Evolutionary conservation across 2,797 vertebrate species (phyloP), one percentile per base, ranked within the genome.

Genomic region (Craterocephalus amniculus): DNA sequence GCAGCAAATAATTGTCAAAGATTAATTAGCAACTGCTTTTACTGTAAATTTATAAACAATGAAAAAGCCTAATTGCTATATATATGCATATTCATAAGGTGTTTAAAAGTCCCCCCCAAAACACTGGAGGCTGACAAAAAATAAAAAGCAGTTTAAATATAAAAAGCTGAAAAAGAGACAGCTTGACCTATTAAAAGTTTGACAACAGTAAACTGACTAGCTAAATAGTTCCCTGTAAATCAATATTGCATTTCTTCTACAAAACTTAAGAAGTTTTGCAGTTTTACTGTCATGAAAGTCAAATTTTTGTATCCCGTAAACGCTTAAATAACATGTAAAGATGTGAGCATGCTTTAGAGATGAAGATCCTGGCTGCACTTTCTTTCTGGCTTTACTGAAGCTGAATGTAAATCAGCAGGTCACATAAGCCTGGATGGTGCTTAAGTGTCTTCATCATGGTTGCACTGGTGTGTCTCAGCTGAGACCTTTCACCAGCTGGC

Each of bases 321-420:
- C 24, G 78, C 16, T n/a, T n/a, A n/a, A n/a, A n/a, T n/a, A n/a
- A n/a, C 73, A 76, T 81, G 83, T 77, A 63, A 84, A 85, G 83
- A 86, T 58, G 72, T 40, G 72, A 75, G 78, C 83, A 69, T 49
- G 74, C 81, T 79, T 74, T 64, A 22, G 43, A n/a, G 20, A 85
- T 85, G 78, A 88, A 84, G 78, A 78, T 74, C 63, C 63, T 7
- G 68, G 45, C 77, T 27, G 22, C 26, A 24, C 27, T 26, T 51
- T n/a, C 32, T 60, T 65, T 81, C 67, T 82, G 82, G 72, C 68
- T 81, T 76, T 70, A 77, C 83, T 82, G 79, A 81, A 87, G 84
- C 76, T 78, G 60, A 69, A 83, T 91, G 86, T 83, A 88, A 88
- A 90, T 89, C 73, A 66, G 72, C 78, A 78, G 87, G 90, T 92